phyloP scores from a whole-genome alignment of 2,113 vertebrate genomes.

The Cynopterus brachyotis region DNA sequence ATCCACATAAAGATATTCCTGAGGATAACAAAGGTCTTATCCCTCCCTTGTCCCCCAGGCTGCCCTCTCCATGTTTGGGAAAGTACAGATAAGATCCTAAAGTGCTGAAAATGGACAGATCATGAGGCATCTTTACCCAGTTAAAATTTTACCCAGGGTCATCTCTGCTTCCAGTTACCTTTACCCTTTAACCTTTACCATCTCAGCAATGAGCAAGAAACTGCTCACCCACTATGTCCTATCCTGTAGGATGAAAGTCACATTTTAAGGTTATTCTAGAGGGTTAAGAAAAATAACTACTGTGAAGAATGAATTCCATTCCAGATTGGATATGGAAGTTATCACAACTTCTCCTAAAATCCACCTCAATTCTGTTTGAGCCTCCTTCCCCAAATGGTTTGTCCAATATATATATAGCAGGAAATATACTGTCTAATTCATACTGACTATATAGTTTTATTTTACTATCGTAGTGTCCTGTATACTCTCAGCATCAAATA shows the following conservation, averaged over 20 bases:
- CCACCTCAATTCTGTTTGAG: not conserved
- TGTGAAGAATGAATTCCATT: not conserved
- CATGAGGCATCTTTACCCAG: not conserved
- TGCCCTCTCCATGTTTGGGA: not conserved
- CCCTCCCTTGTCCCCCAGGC: not conserved
- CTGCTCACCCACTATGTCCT: not conserved
- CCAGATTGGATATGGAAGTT: not conserved
- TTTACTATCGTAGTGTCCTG: not conserved
- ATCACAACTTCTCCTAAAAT: not conserved
- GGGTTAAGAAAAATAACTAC: not conserved
- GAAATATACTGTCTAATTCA: not conserved
- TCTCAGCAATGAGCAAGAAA: not conserved
- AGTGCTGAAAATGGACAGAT: not conserved
- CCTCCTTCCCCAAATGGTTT: not conserved
- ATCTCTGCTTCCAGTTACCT: not conserved
- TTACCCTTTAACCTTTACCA: not conserved
- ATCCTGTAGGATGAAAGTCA: not conserved
- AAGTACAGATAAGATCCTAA: not conserved
- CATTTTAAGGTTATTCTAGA: slow-evolving; percentile 35
- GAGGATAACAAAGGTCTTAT: not conserved
- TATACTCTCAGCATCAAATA: not conserved
- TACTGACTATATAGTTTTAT: not conserved
- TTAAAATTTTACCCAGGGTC: not conserved
- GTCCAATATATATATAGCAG: not conserved
- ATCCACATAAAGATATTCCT: not conserved